These are phyloP conservation scores for Phalloptychus januarius DNA, from an alignment of 2,797 vertebrate genomes.

Conservation along the genomic window DNA sequence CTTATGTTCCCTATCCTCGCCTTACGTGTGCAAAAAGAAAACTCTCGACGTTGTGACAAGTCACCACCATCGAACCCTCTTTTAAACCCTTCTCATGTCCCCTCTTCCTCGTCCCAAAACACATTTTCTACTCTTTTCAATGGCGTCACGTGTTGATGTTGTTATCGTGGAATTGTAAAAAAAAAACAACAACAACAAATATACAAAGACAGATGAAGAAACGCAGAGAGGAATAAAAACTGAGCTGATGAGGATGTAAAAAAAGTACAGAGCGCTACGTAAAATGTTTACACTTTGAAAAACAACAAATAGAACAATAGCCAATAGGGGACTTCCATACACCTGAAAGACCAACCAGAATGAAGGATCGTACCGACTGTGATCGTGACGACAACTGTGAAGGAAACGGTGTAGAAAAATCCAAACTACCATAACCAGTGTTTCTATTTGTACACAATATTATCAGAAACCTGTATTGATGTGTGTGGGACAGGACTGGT, in stretches of 20 bases:
- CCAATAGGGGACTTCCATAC: conserved; percentile 10
- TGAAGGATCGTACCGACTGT: conserved; percentile 22
- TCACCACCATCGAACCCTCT: conserved; percentile 35
- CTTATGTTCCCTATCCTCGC: conserved; percentile 34
- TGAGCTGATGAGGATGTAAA: background rate
- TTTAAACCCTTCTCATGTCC: conserved; percentile 35
- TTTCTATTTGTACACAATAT: conserved; percentile 62
- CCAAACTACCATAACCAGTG: conserved; percentile 46
- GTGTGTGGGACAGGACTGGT: conserved; percentile 50
- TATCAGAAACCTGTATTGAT: conserved; percentile 44
- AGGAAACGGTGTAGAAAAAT: conserved; percentile 36
- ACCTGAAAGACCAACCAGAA: conserved; percentile 32
- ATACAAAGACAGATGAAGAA: conserved; percentile 8
- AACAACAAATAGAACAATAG: conserved; percentile 15
- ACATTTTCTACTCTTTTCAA: conserved; percentile 60
- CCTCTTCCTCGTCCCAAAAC: background rate
- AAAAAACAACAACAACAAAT: conserved; percentile 18
- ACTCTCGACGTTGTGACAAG: conserved; percentile 53
- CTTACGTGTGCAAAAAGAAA: conserved; percentile 55
- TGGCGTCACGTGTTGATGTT: conserved; percentile 77
- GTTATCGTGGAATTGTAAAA: conserved; percentile 76
- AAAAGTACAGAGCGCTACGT: conserved; percentile 33
- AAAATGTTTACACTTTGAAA: conserved; percentile 53
- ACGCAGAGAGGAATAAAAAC: background rate
- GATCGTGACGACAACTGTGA: conserved; percentile 8